Base-by-base conservation (phyloP, 2,797 vertebrate species). In the Uromys caudimaculatus region DNA sequence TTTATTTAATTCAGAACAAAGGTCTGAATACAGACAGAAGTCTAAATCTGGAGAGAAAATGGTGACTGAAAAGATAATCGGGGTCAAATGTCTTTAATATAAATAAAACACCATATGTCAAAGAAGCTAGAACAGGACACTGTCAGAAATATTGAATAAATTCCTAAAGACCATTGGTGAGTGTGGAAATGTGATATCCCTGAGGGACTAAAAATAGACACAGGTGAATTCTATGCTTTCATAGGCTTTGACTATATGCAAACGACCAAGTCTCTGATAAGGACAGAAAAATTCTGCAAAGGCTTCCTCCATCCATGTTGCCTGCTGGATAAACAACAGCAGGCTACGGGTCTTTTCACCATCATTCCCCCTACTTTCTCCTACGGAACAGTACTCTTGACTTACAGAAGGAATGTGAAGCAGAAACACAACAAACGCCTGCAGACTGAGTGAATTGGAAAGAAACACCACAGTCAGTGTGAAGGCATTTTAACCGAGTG, bases 1-100 rank as follows among this genome's bases (percentile, higher is more conserved):
- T 93, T 75, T 90, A 64, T 50, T 88, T 79, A 60, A 95, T 87
- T 32, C 29, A 87, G 71, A 96, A 96, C 32, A n/a, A 7, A 79
- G 21, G n/a, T 92, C 50, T 95, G 62, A 62, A 67, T 16, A 75
- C 9, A 95, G 54, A 96, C 0, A 93, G 54, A 50, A 82, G 44
- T 54, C 13, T 41, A 77, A 85, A 88, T 87, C 50, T 50, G 32
- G 29, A 71, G 9, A 90, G 0, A 83, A 32, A 62, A 62, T 41
- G 24, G 11, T 52, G 7, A 9, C n/a, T 89, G 0, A 5, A 81
- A 32, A 27, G 2, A 52, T 4, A 92, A 94, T 78, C 29, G 47
- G 12, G 27, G 64, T 12, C 1, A 60, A 38, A 79, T 58, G 58
- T 67, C 32, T 47, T 17, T 79, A 64, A 62, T 47, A 47, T 64